Base-by-base conservation (phyloP, 1,140 invertebrate genomes). In the Nixonia krombeini region DNA sequence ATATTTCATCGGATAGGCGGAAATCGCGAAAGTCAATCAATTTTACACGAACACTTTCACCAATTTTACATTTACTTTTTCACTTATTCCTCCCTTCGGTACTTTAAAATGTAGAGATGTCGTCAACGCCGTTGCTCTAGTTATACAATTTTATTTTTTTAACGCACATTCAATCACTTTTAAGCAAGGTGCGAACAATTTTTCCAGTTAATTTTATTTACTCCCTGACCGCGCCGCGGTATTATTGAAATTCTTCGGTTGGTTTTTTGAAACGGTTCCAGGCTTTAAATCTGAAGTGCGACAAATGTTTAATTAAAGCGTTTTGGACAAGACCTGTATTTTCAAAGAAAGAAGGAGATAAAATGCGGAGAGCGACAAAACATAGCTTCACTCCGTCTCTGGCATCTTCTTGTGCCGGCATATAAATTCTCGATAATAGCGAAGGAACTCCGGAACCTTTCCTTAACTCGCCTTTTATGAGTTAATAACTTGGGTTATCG, bases 401-500 rank as follows among this genome's bases (percentile, higher is more conserved):
- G 40, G 65, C 57, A 38, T 67, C 61, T 67, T 68, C 69, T 56
- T 66, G 59, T 62, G 55, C 52, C 53, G 75, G 74, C 76, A 82
- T 83, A 80, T 82, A 82, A 82, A 84, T 84, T 83, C 73, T 73
- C 72, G 78, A 83, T 83, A 79, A 83, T 81, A 74, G 78, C 67
- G 56, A 52, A 74, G 67, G 68, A 74, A 73, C 59, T 72, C 23
- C 70, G 70, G 66, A 74, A 69, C 66, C 72, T 67, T 41, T 65
- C 70, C 67, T 75, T 78, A 82, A 76, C 77, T 76, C 71, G 64
- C 74, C 74, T 77, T 83, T 82, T 83, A 83, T 82, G 79, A 84
- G 74, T 84, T 81, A 82, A 82, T 82, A 81, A 82, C 80, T 83
- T 76, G 78, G 73, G 74, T 81, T 83, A 84, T 84, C 81, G 79